Base-by-base conservation (phyloP, 2,113 vertebrate species). In the Petromus typicus region DNA sequence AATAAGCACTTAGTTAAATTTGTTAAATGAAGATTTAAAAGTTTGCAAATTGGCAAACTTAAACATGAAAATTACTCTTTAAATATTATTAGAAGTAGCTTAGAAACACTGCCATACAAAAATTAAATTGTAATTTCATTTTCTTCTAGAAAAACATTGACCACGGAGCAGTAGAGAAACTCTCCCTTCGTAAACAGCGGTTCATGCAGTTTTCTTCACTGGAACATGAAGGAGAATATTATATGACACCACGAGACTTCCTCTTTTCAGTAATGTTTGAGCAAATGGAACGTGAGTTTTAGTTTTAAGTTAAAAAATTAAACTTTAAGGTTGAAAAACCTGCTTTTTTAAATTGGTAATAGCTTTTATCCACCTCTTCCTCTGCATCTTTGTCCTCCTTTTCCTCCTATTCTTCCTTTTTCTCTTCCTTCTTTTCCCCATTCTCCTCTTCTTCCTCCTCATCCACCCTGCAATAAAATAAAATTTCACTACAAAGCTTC, bases 221-320 rank as follows among this genome's bases (percentile, higher is more conserved):
- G 96, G 96, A 99, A 45, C 99, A 99, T 69, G 98, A 99, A 17
- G 97, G 99, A 64, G 99, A 99, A 93, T 97, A 98, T 95, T 99
- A 99, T 96, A 99, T 99, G 99, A 99, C 99, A 59, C 99, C 99
- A 1, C 98, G 99, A 95, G 99, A 99, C 98, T 99, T 99, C 98
- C 98, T 99, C 66, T 99, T 98, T 96, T 99, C 99, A 17, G 98
- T 99, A 10, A 99, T 99, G 98, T 99, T 99, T 97, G 99, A 99
- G 95, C 98, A 98, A 14, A 98, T 99, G 5, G 98, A 99, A 93
- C 98, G 99, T 99, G 98, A 99, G 99, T 98, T 85, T 22, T 51
- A 43, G 34, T 81, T 75, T 82, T 57, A 71, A 66, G 10, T 78
- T 78, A 20, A 90, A 82, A 25, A 80, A 86, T 78, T 23, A 82